A percentile compares a stretch with the other conserved stretches of the same genome.
These are phyloP conservation scores for Saguinus imperator DNA, from an alignment of 2,113 vertebrate species.

Conservation along the genomic window DNA sequence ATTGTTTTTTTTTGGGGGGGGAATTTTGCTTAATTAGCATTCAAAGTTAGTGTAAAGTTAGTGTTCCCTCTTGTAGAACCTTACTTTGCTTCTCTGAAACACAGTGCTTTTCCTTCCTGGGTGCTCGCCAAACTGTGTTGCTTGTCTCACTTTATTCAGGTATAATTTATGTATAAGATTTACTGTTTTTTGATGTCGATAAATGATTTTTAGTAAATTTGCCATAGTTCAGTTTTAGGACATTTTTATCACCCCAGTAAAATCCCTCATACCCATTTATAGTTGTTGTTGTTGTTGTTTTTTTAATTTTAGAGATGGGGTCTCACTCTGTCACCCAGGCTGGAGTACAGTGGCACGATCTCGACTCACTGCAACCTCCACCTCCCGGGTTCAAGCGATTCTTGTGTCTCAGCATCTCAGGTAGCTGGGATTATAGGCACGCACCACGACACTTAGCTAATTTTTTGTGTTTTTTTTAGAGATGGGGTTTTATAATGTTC, in stretches of 20 bases:
- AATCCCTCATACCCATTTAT: not conserved
- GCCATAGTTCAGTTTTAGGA: not conserved
- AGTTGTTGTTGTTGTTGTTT: not conserved
- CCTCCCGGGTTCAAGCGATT: too few relatives aligned
- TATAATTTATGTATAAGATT: not conserved
- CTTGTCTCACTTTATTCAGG: not conserved
- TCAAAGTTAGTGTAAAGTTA: slow-evolving; percentile 27
- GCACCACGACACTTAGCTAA: too few relatives aligned
- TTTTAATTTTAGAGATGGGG: too few relatives aligned
- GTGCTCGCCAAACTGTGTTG: not conserved
- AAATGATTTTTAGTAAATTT: not conserved
- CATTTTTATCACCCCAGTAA: not conserved
- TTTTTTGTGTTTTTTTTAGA: too few relatives aligned
- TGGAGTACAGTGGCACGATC: too few relatives aligned
- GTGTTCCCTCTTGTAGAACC: not conserved
- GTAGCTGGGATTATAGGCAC: too few relatives aligned
- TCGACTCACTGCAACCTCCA: too few relatives aligned
- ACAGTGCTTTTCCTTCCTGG: not conserved
- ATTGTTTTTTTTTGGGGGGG: not conserved
- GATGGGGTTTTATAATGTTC: too few relatives aligned
- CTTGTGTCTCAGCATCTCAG: too few relatives aligned
- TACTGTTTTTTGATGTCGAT: not conserved
- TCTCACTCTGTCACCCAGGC: too few relatives aligned
- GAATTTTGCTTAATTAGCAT: not conserved
- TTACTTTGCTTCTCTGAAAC: not conserved